phyloP scores from a whole-genome alignment of 2,797 vertebrate genomes.

The Myoxocephalus aenaeus region DNA sequence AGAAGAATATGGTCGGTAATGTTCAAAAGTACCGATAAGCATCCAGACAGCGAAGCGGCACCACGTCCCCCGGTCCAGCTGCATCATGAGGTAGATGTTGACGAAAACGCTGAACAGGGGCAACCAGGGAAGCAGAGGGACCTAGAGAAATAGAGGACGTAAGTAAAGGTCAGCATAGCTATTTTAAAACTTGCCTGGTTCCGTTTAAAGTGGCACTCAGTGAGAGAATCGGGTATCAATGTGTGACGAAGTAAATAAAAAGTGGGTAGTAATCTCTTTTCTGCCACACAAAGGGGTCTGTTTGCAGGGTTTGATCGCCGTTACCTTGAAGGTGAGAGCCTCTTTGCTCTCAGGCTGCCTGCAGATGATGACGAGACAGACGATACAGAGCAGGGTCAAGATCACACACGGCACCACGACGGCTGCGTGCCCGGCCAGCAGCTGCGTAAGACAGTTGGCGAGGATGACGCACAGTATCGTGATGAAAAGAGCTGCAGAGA shows the following conservation, averaged over 20 bases:
- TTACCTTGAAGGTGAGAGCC: conserved; percentile 92
- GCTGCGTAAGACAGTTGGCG: conserved; percentile 59
- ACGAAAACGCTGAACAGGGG: conserved; percentile 93
- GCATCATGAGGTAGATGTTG: conserved; percentile 98
- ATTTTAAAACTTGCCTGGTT: neutral
- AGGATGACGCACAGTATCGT: conserved; percentile 87
- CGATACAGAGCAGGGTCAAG: conserved; percentile 74
- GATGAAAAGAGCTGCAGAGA: conserved; percentile 84
- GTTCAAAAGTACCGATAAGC: conserved; percentile 83
- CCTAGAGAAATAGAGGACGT: conserved; percentile 77
- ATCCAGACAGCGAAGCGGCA: conserved; percentile 91
- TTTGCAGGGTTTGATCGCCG: neutral
- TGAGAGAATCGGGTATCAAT: neutral
- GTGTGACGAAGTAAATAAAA: neutral
- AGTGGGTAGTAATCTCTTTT: neutral
- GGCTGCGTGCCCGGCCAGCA: conserved; percentile 59
- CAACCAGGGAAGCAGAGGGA: conserved; percentile 91
- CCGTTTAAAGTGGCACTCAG: neutral
- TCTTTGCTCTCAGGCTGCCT: conserved; percentile 91
- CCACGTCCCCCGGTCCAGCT: conserved; percentile 91
- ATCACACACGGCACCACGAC: conserved; percentile 76
- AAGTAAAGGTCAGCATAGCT: neutral
- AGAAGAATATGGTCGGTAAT: neutral
- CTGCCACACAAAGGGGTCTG: neutral
- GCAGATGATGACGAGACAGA: conserved; percentile 86